Evolutionary conservation across 2,113 vertebrate species (phyloP).

Genomic region (Lepidiolamprologus cunningtoni): DNA sequence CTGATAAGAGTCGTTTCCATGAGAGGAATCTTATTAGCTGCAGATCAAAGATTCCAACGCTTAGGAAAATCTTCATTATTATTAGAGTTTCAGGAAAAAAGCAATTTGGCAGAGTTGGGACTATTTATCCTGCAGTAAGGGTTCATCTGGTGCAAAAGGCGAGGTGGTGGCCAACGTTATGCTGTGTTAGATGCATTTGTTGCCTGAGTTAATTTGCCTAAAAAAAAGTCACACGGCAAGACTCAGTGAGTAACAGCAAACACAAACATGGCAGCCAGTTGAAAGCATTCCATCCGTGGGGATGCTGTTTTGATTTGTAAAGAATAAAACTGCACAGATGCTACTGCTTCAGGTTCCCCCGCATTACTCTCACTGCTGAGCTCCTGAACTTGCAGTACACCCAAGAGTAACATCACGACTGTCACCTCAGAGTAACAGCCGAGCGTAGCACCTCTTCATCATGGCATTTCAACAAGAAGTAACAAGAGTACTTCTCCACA

Average conservation of each 20-base stretch:
- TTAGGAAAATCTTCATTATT: constrained; percentile 17
- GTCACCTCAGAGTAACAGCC: not conserved
- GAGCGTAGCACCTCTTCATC: not conserved
- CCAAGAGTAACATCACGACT: not conserved
- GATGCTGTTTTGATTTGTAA: not conserved
- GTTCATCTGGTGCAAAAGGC: not conserved
- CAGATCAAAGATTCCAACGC: not conserved
- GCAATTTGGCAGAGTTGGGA: not conserved
- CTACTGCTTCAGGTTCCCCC: not conserved
- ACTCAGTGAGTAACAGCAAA: not conserved
- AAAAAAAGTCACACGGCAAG: not conserved
- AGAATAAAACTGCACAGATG: not conserved
- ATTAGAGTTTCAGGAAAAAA: not conserved
- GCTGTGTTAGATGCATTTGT: not conserved
- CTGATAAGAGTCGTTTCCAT: not conserved
- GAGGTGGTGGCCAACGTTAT: not conserved
- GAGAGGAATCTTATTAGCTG: not conserved
- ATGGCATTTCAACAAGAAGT: not conserved
- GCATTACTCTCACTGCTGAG: not conserved
- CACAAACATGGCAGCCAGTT: not conserved
- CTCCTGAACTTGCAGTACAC: not conserved
- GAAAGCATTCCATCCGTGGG: not conserved
- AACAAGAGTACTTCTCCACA: not conserved
- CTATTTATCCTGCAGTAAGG: not conserved
- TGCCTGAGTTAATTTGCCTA: not conserved